Evolutionary conservation across 2,113 vertebrate genomes (phyloP), one percentile per base, ranked within the genome.

Genomic region (Ophiodon elongatus): DNA sequence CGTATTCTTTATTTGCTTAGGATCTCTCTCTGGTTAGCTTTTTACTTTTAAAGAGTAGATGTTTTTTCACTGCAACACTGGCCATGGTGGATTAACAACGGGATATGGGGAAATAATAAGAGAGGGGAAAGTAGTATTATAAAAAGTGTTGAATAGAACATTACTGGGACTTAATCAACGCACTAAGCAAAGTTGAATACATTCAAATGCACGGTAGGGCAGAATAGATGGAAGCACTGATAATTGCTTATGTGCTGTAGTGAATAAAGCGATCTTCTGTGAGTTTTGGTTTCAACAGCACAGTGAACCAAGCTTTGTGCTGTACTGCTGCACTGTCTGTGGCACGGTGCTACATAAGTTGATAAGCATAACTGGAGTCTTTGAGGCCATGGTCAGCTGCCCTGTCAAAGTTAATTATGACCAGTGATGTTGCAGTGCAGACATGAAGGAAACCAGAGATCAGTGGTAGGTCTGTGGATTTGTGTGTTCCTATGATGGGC

Each of bases 361-460:
- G 67, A 45, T 73, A n/a, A 66, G 67, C 4, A 78, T 67, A 73
- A 77, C 45, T 33, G 50, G 33, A 83, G 59, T 65, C 72, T 41
- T 1, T 0, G 29, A 62, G 21, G 37, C 60, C 62, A 25, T 15
- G 14, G 41, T 78, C 25, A 80, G 79, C 65, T 41, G 63, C 29
- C 10, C 62, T 73, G 60, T 82, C 62, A 79, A 23, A 76, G 43
- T 65, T 79, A 79, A 82, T 79, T 79, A 75, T 84, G 4, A 35
- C 76, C 50, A 25, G 27, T 10, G 60, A 11, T 71, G 29, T 54
- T 29, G 50, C 47, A 52, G 59, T 52, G 45, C 72, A 27, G 11
- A 39, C 10, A 47, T 68, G 14, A 80, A 17, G 29, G 11, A 29
- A 71, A 64, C 23, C 31, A 4, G 17, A 68, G 54, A 68, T 27